Percentiles rank a stretch among this genome's conserved stretches.
phyloP scores from a whole-genome alignment of 2,888 invertebrate genomes.

The Eristalinus sepulchralis region DNA sequence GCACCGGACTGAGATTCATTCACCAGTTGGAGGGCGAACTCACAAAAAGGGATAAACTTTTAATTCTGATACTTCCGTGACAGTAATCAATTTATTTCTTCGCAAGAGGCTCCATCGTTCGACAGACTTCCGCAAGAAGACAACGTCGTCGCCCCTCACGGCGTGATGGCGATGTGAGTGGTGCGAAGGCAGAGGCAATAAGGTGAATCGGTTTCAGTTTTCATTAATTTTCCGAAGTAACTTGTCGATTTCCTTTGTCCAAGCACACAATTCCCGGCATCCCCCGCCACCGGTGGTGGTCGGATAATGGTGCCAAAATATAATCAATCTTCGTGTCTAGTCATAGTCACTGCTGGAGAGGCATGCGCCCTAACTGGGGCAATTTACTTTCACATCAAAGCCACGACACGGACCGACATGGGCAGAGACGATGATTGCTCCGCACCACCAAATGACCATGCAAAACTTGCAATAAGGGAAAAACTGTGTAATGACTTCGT shows the following conservation, averaged over 20 bases:
- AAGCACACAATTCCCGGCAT: not conserved
- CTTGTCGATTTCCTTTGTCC: conserved; percentile 46
- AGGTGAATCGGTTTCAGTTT: conserved; percentile 36
- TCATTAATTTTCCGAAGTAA: conserved; percentile 49
- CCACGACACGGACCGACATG: conserved; percentile 1
- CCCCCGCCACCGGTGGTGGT: not conserved
- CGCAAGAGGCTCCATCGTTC: conserved; percentile 12
- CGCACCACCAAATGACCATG: conserved; percentile 68
- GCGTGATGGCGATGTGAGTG: not conserved
- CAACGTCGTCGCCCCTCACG: not conserved
- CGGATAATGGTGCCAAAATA: conserved; percentile 43
- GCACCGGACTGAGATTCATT: conserved; percentile 8
- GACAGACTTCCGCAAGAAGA: conserved; percentile 22
- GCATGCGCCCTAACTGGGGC: conserved; percentile 50
- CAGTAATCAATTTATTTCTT: conserved; percentile 80
- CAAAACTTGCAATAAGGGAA: conserved; percentile 59
- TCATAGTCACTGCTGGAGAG: conserved; percentile 47
- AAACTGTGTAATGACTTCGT: conserved; percentile 48
- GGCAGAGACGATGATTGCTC: conserved; percentile 10
- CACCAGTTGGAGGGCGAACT: conserved; percentile 25
- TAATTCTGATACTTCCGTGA: conserved; percentile 79
- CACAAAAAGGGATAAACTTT: conserved; percentile 72
- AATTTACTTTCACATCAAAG: conserved; percentile 38
- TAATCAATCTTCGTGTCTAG: conserved; percentile 74
- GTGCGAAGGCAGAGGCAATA: not conserved